Conservation (phyloP, 2,113 vertebrate species). For the Micronisus gabar region DNA sequence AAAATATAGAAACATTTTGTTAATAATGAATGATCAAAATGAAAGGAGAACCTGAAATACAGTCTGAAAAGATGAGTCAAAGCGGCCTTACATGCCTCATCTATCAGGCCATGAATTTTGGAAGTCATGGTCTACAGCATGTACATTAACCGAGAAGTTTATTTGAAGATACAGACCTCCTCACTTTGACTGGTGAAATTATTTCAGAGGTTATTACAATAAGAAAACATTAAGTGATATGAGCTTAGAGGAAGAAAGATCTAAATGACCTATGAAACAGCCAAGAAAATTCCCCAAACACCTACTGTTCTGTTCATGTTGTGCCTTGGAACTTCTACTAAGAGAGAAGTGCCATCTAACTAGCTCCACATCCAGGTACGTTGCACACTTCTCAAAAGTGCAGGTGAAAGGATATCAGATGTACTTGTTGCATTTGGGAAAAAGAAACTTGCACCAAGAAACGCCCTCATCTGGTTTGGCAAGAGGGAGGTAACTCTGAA, state of each 20-base stretch:
- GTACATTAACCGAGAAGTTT: neutral
- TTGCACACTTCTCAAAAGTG: neutral
- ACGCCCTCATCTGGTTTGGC: neutral
- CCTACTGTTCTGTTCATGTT: neutral
- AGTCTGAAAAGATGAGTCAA: neutral
- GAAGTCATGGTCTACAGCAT: neutral
- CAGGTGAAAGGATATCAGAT: neutral
- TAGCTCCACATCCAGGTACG: neutral
- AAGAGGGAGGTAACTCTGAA: neutral
- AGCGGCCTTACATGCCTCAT: neutral
- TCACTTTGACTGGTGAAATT: neutral
- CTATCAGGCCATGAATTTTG: neutral
- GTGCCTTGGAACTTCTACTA: neutral
- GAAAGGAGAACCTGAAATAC: neutral
- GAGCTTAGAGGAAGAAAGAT: neutral
- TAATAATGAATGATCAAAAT: neutral
- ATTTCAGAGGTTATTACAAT: neutral
- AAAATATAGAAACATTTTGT: neutral
- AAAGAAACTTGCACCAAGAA: neutral
- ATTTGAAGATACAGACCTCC: neutral
- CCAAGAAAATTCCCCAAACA: neutral
- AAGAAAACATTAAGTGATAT: neutral
- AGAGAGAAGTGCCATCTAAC: neutral
- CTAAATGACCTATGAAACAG: neutral
- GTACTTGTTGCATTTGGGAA: neutral